Evolutionary conservation across 2,113 vertebrate species (phyloP).

Genomic region (Siniperca chuatsi): DNA sequence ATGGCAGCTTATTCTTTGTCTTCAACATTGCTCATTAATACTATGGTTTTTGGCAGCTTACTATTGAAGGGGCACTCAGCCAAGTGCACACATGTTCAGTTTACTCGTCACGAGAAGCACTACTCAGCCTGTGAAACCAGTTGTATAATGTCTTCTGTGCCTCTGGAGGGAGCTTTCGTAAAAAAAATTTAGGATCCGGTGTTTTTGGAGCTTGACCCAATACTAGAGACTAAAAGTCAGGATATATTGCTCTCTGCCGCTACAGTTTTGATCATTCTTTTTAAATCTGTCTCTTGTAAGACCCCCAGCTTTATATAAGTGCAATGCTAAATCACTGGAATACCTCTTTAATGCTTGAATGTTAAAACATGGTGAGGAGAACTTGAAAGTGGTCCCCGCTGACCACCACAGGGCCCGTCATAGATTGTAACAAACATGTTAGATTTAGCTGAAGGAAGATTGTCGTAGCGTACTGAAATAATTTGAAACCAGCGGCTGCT

Average conservation of each 20-base stretch:
- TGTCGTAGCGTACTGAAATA: not conserved
- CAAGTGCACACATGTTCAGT: not conserved
- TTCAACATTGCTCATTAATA: not conserved
- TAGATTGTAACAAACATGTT: not conserved
- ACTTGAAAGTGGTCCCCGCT: constrained; percentile 5
- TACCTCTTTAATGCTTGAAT: constrained; percentile 17
- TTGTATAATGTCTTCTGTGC: not conserved
- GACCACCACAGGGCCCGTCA: not conserved
- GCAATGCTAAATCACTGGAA: constrained; percentile 18
- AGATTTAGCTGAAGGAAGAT: not conserved
- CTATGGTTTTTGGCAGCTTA: not conserved
- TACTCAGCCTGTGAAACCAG: not conserved
- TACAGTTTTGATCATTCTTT: not conserved
- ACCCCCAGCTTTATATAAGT: not conserved
- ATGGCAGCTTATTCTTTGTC: not conserved
- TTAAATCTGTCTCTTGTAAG: constrained; percentile 1
- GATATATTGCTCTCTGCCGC: not conserved
- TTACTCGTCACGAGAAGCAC: not conserved
- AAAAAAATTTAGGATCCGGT: not conserved
- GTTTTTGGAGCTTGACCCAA: not conserved
- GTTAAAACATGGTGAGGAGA: not conserved
- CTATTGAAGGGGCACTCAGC: not conserved
- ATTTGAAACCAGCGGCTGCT: not conserved
- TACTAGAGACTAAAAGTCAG: not conserved
- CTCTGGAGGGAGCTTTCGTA: not conserved